Evolutionary conservation across 2,113 vertebrate species (phyloP), one percentile per base, ranked within the genome.

Genomic region (Pseudorectes ferrugineus): DNA sequence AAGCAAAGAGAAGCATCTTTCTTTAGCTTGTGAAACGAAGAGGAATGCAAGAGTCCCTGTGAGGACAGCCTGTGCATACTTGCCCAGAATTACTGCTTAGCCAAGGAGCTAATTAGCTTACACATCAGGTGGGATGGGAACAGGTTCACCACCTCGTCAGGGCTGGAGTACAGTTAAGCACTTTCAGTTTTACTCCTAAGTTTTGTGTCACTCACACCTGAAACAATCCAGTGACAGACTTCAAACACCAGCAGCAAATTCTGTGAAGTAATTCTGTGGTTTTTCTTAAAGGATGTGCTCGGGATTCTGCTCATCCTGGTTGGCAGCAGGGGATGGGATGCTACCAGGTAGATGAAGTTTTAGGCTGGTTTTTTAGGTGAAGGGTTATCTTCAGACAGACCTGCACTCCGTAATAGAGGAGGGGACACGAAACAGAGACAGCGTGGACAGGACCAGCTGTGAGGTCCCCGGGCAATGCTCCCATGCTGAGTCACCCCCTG

Each of bases 41-140:
- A 95, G 93, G 97, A 98, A 97, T 97, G 95, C 58, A 57, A 89
- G 93, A 89, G 97, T 93, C 90, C 91, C 76, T 88, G 73, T 49
- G 92, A 97, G 94, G 95, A 88, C 94, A 97, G 96, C 97, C 96
- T 97, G 97, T 79, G 94, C 51, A 86, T 96, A 97, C 97, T 97
- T 97, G 97, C 91, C 96, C 95, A 94, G 95, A 97, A 98, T 85
- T 95, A 96, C 95, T 94, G 96, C 88, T 88, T 62, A 55, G 97
- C 96, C 97, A 97, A 97, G 97, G 91, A 95, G 71, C 94, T 98
- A 97, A 97, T 97, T 95, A 98, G 95, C 95, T 97, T 92, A 97
- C 42, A 9, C 95, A 97, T 97, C 97, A 97, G 97, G 96, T 97
- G 96, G 96, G 91, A 98, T 95, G 88, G 96, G 95, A 98, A 97